Base-by-base conservation (phyloP, 2,113 vertebrate species). In the Pelecanus crispus region DNA sequence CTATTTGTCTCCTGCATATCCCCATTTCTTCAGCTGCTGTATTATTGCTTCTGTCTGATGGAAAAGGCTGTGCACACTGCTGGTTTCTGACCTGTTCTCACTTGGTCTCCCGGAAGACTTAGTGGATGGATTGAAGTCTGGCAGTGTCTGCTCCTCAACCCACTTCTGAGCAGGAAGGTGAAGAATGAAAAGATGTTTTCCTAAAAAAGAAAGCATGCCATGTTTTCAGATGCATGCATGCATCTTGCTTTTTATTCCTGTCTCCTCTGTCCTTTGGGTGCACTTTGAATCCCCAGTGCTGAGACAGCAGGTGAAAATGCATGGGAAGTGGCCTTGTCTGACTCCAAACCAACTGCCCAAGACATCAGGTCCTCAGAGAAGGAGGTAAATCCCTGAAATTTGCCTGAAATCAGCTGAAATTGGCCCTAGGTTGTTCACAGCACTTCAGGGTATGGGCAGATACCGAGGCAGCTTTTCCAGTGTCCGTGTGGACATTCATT, bases 101-200 rank as follows among this genome's bases (percentile, higher is more conserved):
- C 86, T 67, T 26, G 28, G 49, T 49, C 32, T 93, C 93, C 92
- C 97, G 62, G 44, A 85, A 93, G 90, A 77, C 62, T 59, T 38
- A 5, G 16, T 8, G 67, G 68, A 59, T 47, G 70, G 47, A 80
- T 17, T 73, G 65, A 66, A 93, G 70, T 42, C 88, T 93, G 81
- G 66, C 22, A 1, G 63, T 31, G 26, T 25, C 71, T 45, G 81
- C 63, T 74, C 56, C 88, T 84, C 85, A 79, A 25, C 47, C 47
- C 61, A 2, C 36, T 50, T 56, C 79, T 18, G 75, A 85, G 73
- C 68, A 82, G 49, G 32, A 72, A 89, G 77, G 68, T 72, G 88
- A 92, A 67, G 88, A 94, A 70, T 31, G 32, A n/a, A n/a, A 61
- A 88, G 70, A 58, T 22, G 32, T n/a, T 90, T 68, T 38, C 70